phyloP scores from a whole-genome alignment of 2,888 invertebrate species.

The Agriopis marginaria region DNA sequence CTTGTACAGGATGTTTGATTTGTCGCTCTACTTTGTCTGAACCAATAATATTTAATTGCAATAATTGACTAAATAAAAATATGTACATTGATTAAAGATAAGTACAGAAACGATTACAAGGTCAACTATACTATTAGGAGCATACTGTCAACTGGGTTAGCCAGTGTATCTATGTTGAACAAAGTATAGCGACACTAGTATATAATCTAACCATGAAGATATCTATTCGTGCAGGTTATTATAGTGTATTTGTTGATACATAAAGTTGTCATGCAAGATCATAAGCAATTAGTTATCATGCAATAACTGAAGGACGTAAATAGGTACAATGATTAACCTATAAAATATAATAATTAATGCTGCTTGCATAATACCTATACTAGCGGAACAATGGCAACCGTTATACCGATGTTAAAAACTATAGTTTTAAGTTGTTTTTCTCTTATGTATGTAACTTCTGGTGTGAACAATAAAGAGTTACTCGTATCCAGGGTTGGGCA shows the following conservation, averaged over 20 bases:
- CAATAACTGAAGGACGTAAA: constrained; percentile 13
- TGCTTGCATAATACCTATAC: too few relatives aligned
- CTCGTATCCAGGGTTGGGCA: too few relatives aligned
- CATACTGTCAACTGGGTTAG: background rate
- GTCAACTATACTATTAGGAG: constrained; percentile 1
- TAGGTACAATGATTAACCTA: too few relatives aligned
- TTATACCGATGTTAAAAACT: too few relatives aligned
- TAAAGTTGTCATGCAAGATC: constrained; percentile 25
- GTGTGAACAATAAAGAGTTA: too few relatives aligned
- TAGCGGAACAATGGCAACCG: too few relatives aligned
- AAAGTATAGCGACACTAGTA: constrained; percentile 3
- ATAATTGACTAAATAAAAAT: constrained; percentile 4
- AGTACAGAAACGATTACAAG: constrained; percentile 2
- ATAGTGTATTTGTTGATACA: constrained; percentile 15
- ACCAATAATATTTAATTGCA: background rate
- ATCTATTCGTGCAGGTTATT: constrained; percentile 7
- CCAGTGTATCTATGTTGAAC: background rate
- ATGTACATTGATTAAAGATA: background rate
- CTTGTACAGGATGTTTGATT: constrained; percentile 1
- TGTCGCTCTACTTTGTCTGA: constrained; percentile 10
- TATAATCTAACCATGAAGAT: background rate
- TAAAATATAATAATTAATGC: too few relatives aligned
- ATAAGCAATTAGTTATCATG: constrained; percentile 21
- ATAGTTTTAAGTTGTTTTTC: too few relatives aligned
- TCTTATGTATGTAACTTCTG: too few relatives aligned